Conservation (phyloP, 2,888 invertebrate species). For the Lochmaea capreae region DNA sequence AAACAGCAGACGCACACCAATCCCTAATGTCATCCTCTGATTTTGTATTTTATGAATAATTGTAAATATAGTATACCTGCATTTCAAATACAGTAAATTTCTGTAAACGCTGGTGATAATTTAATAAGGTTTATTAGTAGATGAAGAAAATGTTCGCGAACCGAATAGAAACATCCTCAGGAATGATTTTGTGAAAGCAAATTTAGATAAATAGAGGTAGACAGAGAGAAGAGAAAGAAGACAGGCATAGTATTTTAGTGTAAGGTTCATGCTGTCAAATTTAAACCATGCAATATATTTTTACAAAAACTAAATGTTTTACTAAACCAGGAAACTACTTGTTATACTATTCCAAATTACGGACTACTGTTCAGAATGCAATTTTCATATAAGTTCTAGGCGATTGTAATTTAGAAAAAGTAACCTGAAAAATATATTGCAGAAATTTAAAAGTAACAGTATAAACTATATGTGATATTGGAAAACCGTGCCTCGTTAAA, state of each 20-base stretch:
- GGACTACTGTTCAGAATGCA: background rate
- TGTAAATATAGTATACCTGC: slow-evolving; percentile 33
- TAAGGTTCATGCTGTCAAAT: slow-evolving; percentile 38
- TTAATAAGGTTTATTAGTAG: slow-evolving; percentile 46
- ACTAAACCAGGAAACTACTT: slow-evolving; percentile 2
- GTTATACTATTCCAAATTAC: background rate
- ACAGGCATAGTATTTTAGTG: slow-evolving; percentile 42
- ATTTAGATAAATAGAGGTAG: slow-evolving; percentile 32
- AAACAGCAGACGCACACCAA: slow-evolving; percentile 47
- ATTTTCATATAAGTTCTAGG: background rate
- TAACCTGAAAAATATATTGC: slow-evolving; percentile 23
- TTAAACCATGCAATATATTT: slow-evolving; percentile 22
- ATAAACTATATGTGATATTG: slow-evolving; percentile 28
- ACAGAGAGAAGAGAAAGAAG: slow-evolving; percentile 41
- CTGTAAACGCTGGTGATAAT: slow-evolving; percentile 55
- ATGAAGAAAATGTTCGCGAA: slow-evolving; percentile 38
- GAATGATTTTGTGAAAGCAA: slow-evolving; percentile 38
- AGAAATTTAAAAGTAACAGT: slow-evolving; percentile 34
- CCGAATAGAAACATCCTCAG: slow-evolving; percentile 37
- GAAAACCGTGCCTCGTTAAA: slow-evolving; percentile 37
- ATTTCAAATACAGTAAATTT: slow-evolving; percentile 41
- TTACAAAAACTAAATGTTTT: slow-evolving; percentile 7
- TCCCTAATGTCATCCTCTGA: slow-evolving; percentile 28
- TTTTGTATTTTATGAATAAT: slow-evolving; percentile 37
- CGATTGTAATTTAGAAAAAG: background rate